These are phyloP conservation scores for Epinephelus moara DNA, from an alignment of 2,113 vertebrate genomes.

Conservation along the genomic window DNA sequence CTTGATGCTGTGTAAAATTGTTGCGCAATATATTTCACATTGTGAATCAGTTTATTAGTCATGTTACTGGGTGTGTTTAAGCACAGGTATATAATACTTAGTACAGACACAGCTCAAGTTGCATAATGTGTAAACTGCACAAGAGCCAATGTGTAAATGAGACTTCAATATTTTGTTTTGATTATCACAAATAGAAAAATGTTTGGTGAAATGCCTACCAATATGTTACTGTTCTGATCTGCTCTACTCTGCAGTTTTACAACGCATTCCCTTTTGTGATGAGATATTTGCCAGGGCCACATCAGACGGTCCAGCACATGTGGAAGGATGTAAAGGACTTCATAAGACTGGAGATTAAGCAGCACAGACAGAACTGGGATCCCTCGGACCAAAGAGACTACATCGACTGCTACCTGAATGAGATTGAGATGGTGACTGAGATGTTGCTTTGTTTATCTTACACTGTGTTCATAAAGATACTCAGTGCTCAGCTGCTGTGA, in stretches of 20 bases:
- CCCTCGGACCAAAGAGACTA: slow-evolving; percentile 80
- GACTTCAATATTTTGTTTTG: neutral
- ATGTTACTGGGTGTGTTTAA: neutral
- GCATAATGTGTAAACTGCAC: neutral
- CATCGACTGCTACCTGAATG: slow-evolving; percentile 86
- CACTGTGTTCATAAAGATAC: neutral
- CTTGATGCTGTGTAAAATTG: too few species aligned
- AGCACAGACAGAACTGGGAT: slow-evolving; percentile 84
- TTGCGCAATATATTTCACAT: neutral
- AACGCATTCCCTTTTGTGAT: slow-evolving; percentile 77
- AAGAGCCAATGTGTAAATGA: neutral
- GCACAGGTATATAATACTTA: neutral
- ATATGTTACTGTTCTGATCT: neutral
- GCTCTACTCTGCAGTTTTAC: slow-evolving; percentile 75
- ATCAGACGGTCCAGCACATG: slow-evolving; percentile 69
- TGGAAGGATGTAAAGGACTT: slow-evolving; percentile 58
- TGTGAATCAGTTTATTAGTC: too few species aligned
- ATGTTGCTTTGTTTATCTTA: neutral
- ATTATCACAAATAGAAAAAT: too few species aligned
- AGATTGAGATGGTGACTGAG: slow-evolving; percentile 83
- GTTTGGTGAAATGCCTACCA: neutral
- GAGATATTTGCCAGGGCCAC: slow-evolving; percentile 82
- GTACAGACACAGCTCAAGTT: neutral
- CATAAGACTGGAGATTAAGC: slow-evolving; percentile 64
- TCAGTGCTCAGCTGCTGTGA: neutral